These are phyloP conservation scores for Stenodema calcarata DNA, from an alignment of 2,888 invertebrate genomes.

Conservation along the genomic window DNA sequence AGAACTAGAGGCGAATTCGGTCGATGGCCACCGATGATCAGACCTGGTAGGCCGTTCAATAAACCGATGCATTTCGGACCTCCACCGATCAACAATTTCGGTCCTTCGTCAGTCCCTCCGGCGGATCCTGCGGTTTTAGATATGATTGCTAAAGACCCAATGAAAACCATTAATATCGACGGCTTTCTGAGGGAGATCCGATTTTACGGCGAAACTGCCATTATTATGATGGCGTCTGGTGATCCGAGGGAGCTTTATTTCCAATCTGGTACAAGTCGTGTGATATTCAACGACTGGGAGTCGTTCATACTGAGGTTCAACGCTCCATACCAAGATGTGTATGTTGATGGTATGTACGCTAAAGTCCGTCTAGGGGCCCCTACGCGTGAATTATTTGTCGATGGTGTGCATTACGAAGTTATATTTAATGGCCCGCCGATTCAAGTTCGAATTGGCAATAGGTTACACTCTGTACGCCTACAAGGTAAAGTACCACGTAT, in stretches of 20 bases:
- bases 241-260: constrained; percentile 87
- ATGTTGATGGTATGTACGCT: constrained; percentile 69
- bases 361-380: constrained; percentile 86
- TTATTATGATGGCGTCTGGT: constrained; percentile 84
- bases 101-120: constrained; percentile 61
- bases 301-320: constrained; percentile 56
- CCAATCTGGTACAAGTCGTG: constrained; percentile 76
- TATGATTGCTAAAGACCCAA: constrained; percentile 71
- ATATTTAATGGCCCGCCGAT: constrained; percentile 91
- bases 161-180: constrained; percentile 83
- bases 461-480: constrained; percentile 78
- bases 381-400: constrained; percentile 87
- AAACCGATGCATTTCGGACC: not conserved
- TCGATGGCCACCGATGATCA: not conserved
- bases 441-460: constrained; percentile 79
- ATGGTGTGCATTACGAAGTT: constrained; percentile 88
- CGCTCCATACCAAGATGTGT: constrained; percentile 70
- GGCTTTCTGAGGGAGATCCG: constrained; percentile 80
- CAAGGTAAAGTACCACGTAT: constrained; percentile 94
- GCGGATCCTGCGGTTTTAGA: constrained; percentile 64
- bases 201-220: constrained; percentile 83
- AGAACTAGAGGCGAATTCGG: constrained; percentile 5
- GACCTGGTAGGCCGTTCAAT: not conserved
- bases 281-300: constrained; percentile 73
- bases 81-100: not conserved